These are phyloP conservation scores for Falco rusticolus DNA, from an alignment of 2,797 vertebrate species.

Conservation along the genomic window DNA sequence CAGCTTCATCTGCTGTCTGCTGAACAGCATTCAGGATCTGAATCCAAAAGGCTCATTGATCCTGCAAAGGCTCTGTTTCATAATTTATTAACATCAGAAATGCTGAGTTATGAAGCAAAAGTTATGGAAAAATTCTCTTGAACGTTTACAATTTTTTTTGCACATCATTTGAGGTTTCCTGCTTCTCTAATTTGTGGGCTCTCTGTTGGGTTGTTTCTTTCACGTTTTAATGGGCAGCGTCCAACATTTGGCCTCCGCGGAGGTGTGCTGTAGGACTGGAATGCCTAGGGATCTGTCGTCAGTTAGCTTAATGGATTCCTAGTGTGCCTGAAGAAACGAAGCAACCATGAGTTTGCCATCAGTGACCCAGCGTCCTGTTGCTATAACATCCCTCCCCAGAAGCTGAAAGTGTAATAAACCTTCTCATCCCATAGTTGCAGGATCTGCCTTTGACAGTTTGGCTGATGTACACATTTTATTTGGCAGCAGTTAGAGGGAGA, in stretches of 20 bases:
- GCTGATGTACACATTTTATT: conserved; percentile 52
- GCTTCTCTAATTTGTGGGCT: conserved; percentile 58
- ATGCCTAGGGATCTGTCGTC: conserved; percentile 59
- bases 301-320: conserved; percentile 67
- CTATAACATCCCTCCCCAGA: conserved; percentile 17
- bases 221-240: conserved; percentile 37
- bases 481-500: conserved; percentile 60
- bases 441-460: conserved; percentile 50
- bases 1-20: not conserved
- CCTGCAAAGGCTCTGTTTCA: conserved; percentile 5
- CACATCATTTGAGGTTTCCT: conserved; percentile 76
- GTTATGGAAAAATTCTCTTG: conserved; percentile 55
- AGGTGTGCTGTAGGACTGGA: conserved; percentile 25
- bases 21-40: not conserved
- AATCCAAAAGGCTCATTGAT: conserved; percentile 50
- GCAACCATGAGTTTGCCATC: conserved; percentile 36
- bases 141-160: conserved; percentile 63
- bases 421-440: conserved; percentile 66
- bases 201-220: conserved; percentile 48
- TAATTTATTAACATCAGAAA: conserved; percentile 63
- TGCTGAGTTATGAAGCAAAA: conserved; percentile 54
- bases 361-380: conserved; percentile 6
- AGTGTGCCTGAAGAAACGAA: conserved; percentile 20
- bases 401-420: conserved; percentile 46
- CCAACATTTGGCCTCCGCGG: not conserved